Evolutionary conservation across 2,797 vertebrate genomes (phyloP).

Genomic region (Gymnodraco acuticeps): DNA sequence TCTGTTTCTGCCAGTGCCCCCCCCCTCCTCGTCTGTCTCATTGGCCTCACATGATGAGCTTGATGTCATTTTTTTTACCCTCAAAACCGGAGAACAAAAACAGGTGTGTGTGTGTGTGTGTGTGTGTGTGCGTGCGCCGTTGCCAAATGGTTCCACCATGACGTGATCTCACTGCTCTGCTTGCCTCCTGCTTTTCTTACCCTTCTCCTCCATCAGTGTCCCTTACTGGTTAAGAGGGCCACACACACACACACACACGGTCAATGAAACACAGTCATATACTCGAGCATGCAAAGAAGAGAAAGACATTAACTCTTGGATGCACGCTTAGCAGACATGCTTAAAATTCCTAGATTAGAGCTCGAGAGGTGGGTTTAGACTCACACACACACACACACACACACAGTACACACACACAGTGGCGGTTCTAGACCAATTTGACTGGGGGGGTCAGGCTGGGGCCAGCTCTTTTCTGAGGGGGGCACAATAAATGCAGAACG

Average conservation of each 20-base stretch:
- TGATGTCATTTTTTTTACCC: slow-evolving; percentile 83
- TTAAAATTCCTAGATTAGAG: slow-evolving; percentile 33
- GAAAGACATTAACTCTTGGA: slow-evolving; percentile 4
- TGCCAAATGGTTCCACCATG: slow-evolving; percentile 87
- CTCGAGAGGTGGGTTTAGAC: neutral
- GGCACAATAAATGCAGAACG: too few species aligned
- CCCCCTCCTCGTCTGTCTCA: slow-evolving; percentile 69
- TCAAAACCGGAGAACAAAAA: slow-evolving; percentile 80
- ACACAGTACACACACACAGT: slow-evolving; percentile 8
- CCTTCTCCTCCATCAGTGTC: slow-evolving; percentile 59
- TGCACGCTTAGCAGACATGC: slow-evolving; percentile 11
- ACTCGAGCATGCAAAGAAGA: slow-evolving; percentile 29
- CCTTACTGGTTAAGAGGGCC: slow-evolving; percentile 31
- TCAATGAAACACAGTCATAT: slow-evolving; percentile 14
- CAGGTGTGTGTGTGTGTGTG: slow-evolving; percentile 60
- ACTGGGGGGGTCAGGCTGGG: too few species aligned
- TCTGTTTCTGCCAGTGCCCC: slow-evolving; percentile 67
- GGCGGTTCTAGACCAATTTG: too few species aligned
- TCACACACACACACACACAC: neutral
- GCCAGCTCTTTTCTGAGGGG: too few species aligned
- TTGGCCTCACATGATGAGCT: slow-evolving; percentile 85
- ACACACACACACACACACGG: slow-evolving; percentile 27
- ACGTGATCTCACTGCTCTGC: slow-evolving; percentile 79
- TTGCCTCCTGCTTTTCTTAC: slow-evolving; percentile 72
- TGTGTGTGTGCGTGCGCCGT: slow-evolving; percentile 60